Evolutionary conservation across 2,888 invertebrate genomes (phyloP).

Genomic region (Aleiodes testaceus): DNA sequence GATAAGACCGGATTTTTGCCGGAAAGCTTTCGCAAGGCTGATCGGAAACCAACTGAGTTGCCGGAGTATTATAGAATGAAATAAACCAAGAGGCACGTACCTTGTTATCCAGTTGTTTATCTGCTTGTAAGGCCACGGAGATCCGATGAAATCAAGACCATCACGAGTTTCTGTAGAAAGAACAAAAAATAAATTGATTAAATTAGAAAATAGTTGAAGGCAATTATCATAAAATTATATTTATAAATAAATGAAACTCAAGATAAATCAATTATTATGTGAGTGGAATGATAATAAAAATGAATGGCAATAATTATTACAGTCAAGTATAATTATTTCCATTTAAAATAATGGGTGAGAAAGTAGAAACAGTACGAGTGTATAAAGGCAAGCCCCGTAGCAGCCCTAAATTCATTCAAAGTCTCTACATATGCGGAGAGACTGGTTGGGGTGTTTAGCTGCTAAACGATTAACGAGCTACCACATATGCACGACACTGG

Average conservation of each 20-base stretch:
- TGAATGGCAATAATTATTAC: not conserved
- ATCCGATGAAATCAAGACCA: slow-evolving; percentile 19
- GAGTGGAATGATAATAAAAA: not conserved
- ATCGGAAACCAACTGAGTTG: slow-evolving; percentile 4
- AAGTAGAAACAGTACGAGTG: slow-evolving; percentile 17
- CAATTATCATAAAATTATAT: too few species aligned
- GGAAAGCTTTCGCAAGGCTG: slow-evolving; percentile 40
- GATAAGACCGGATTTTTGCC: slow-evolving; percentile 26
- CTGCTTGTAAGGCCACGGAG: slow-evolving; percentile 27
- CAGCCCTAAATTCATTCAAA: slow-evolving; percentile 42
- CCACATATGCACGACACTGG: slow-evolving; percentile 37
- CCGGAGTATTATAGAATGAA: slow-evolving; percentile 42
- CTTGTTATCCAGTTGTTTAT: slow-evolving; percentile 40
- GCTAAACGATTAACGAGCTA: slow-evolving; percentile 52
- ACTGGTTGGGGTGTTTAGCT: slow-evolving; percentile 44
- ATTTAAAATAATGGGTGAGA: slow-evolving; percentile 10
- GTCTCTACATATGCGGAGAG: slow-evolving; percentile 8
- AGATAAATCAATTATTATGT: not conserved
- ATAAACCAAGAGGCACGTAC: slow-evolving; percentile 36
- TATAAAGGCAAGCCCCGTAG: slow-evolving; percentile 14
- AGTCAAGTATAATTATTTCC: slow-evolving; percentile 11
- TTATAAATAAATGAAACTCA: not conserved
- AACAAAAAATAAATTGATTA: not conserved
- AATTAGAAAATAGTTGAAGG: not conserved
- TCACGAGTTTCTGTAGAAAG: not conserved